phyloP scores from a whole-genome alignment of 2,888 invertebrate genomes.

The Tipula helvola region DNA sequence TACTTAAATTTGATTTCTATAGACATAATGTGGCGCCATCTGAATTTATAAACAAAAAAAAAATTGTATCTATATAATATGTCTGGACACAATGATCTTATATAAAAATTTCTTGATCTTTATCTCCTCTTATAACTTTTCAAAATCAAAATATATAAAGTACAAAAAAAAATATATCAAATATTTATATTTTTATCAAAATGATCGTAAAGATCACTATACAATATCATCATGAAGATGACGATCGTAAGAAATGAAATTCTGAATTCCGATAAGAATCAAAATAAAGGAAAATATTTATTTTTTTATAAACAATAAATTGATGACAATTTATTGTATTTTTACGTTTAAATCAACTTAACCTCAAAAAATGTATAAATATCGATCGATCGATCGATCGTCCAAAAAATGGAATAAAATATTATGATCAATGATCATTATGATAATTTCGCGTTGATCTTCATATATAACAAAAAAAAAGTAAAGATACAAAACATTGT shows the following conservation, averaged over 20 bases:
- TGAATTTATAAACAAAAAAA: neutral
- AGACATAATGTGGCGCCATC: constrained; percentile 10
- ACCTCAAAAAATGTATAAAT: neutral
- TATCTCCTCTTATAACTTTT: neutral
- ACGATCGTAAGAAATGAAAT: neutral
- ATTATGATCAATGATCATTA: constrained; percentile 6
- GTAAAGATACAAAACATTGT: neutral
- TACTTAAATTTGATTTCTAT: constrained; percentile 7
- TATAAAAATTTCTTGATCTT: neutral
- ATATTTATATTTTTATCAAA: constrained; percentile 7
- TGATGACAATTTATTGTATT: constrained; percentile 9
- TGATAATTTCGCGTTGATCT: neutral
- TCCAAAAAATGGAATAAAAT: constrained; percentile 6
- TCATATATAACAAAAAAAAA: neutral
- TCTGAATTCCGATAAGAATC: constrained; percentile 7
- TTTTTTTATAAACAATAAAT: neutral
- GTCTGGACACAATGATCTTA: constrained; percentile 9
- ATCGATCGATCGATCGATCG: neutral
- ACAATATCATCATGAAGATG: constrained; percentile 6
- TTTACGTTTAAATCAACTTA: neutral
- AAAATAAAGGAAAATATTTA: neutral
- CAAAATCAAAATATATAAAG: constrained; percentile 6
- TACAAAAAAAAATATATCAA: constrained; percentile 8
- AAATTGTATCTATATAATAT: constrained; percentile 4
- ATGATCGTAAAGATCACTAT: constrained; percentile 5